These are phyloP conservation scores for Megalops atlanticus DNA, from an alignment of 2,113 vertebrate genomes.

Conservation along the genomic window DNA sequence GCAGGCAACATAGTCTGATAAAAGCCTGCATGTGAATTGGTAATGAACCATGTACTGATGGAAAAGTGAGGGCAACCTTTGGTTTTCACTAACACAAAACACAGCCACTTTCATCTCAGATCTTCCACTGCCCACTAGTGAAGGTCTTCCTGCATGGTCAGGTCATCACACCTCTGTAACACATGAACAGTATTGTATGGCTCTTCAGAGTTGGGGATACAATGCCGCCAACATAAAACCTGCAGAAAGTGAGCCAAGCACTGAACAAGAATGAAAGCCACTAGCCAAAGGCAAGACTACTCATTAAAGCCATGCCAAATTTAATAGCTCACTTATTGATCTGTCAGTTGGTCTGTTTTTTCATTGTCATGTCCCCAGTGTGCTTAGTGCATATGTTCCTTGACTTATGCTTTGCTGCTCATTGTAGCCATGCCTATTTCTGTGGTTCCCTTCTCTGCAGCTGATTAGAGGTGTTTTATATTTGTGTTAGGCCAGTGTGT, in stretches of 20 bases:
- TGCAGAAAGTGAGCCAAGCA: background rate
- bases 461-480: background rate
- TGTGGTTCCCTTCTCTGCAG: background rate
- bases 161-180: background rate
- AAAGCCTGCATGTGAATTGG: background rate
- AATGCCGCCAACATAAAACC: background rate
- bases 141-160: slow-evolving; percentile 34
- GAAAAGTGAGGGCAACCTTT: background rate
- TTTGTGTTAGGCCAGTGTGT: background rate
- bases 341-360: too few relatives aligned
- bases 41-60: slow-evolving; percentile 5
- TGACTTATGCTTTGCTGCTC: background rate
- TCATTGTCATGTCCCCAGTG: background rate
- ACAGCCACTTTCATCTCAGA: slow-evolving; percentile 23
- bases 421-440: background rate
- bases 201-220: background rate
- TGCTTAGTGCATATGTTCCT: background rate
- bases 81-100: slow-evolving; percentile 41
- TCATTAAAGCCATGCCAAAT: too few relatives aligned
- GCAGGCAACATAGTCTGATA: background rate
- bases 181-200: background rate
- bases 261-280: background rate
- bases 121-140: background rate
- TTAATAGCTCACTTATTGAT: too few relatives aligned
- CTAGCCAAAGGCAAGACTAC: background rate